Percentiles rank a stretch among this genome's conserved stretches.
Evolutionary conservation across 2,113 vertebrate species (phyloP).

Genomic region (Pelecanus crispus): DNA sequence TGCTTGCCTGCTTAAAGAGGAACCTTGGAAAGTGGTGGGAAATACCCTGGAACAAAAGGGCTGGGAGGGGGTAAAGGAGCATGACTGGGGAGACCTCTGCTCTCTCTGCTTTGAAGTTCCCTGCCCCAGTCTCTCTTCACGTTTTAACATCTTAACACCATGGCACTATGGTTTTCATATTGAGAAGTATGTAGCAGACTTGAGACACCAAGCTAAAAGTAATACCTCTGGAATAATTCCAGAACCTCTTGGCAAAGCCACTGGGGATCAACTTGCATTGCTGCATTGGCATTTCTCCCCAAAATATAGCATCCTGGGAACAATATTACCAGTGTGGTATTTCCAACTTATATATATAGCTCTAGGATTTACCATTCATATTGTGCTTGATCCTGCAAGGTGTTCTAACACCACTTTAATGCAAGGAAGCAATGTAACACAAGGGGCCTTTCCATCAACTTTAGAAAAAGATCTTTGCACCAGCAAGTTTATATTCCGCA

Average conservation of each 20-base stretch:
- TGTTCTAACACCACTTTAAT: not conserved
- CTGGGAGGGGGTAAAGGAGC: not conserved
- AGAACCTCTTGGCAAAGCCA: slow-evolving; percentile 8
- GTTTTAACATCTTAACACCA: not conserved
- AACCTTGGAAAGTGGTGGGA: not conserved
- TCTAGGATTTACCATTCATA: not conserved
- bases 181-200: not conserved
- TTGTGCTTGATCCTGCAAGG: not conserved
- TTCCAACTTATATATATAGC: not conserved
- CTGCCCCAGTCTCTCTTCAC: not conserved
- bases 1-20: not conserved
- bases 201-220: not conserved
- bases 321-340: not conserved
- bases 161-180: not conserved
- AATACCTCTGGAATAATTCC: slow-evolving; percentile 10
- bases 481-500: not conserved
- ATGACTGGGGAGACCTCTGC: not conserved
- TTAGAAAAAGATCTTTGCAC: not conserved
- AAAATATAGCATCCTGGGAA: not conserved
- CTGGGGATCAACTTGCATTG: not conserved
- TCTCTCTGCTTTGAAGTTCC: not conserved
- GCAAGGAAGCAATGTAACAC: not conserved
- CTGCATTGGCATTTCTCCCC: not conserved
- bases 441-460: not conserved
- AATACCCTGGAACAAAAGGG: not conserved